Evolutionary conservation across 1,140 invertebrate genomes (phyloP), one percentile per base, ranked within the genome.

Genomic region (Octopus bimaculoides): DNA sequence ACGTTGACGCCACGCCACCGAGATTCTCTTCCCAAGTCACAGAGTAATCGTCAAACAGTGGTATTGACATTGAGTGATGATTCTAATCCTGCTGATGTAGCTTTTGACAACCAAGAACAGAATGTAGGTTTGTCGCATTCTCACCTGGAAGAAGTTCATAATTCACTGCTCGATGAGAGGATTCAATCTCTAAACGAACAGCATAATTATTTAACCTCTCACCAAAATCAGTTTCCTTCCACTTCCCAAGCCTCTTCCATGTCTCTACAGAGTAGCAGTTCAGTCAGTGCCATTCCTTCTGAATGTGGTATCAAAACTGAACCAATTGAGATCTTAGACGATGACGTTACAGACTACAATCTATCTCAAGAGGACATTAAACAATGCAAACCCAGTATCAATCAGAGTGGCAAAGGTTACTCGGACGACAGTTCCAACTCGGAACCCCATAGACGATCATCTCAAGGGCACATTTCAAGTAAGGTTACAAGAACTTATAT

Each of bases 301-400:
- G 74, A 75, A 52, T 41, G 74, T 4, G 52, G 52, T 6, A 53
- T 75, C 8, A 75, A 75, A 4, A 53, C 74, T 75, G 74, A 75
- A 53, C 74, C 74, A 6, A 75, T 75, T 75, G 74, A 75, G 41
- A 75, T 75, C 8, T 41, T 75, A 17, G 66, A 71, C 66, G 74
- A 75, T 52, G 74, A 75, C 9, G 17, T 75, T 4, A 75, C 74
- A 9, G 74, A 75, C 74, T 75, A 52, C 26, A 5, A 5, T 9
- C 74, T 52, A 0, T 7, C 74, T 3, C 74, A 75, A 41, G 74
- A 75, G 12, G 41, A 41, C 8, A 20, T 75, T 4, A 75, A 75
- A 17, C 74, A 9, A 20, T 20, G 74, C 74, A 75, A 75, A 53
- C 17, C 20, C 14, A 75, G 0, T 53, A 7, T 75, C 20, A 75